phyloP scores from a whole-genome alignment of 2,888 invertebrate species.

The Boloria selene region DNA sequence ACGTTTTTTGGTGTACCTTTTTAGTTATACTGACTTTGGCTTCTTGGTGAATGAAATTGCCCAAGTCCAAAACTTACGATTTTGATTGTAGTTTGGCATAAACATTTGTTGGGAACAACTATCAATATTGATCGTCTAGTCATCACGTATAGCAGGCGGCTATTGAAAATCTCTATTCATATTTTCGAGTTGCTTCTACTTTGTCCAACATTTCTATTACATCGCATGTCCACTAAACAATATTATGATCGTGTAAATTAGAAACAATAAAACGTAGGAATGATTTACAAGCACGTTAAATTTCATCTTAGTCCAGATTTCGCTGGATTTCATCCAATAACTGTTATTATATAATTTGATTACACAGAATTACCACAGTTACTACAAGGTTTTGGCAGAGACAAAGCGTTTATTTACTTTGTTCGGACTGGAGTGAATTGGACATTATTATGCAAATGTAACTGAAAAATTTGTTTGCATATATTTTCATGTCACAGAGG shows the following conservation, averaged over 20 bases:
- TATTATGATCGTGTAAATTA: constrained; percentile 32
- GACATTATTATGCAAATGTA: constrained; percentile 12
- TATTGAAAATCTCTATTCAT: not conserved
- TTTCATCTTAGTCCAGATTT: constrained; percentile 24
- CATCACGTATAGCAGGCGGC: not conserved
- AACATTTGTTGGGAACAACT: no score
- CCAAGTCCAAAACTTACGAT: no score
- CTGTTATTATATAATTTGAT: constrained; percentile 33
- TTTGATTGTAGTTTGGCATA: no score
- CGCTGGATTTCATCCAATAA: constrained; percentile 32
- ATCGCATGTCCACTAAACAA: constrained; percentile 12
- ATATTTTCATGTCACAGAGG: not conserved
- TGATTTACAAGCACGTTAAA: constrained; percentile 24
- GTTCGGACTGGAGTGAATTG: constrained; percentile 3
- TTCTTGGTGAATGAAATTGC: no score
- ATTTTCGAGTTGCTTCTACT: constrained; percentile 20
- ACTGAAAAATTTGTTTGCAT: constrained; percentile 10
- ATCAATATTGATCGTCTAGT: no score
- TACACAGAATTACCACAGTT: constrained; percentile 29
- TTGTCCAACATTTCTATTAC: constrained; percentile 22
- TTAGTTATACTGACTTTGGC: no score
- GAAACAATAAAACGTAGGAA: constrained; percentile 29
- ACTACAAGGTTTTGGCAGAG: constrained; percentile 20
- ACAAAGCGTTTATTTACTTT: constrained; percentile 22
- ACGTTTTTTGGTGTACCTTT: no score